Evolutionary conservation across 2,888 invertebrate species (phyloP).

Genomic region (Pantelozetes paolii): DNA sequence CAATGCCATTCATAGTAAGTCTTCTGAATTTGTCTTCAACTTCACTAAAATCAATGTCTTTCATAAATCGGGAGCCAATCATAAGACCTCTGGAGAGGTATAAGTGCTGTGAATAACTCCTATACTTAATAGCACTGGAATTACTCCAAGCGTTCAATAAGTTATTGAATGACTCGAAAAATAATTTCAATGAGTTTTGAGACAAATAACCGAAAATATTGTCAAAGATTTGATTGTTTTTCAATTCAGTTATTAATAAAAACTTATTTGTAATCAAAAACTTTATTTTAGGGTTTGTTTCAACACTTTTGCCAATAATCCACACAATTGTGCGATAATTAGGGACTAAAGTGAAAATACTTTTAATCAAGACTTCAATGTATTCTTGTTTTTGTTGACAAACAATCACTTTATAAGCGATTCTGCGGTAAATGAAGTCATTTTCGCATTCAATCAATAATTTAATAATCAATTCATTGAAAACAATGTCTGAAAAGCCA

Average conservation of each 20-base stretch:
- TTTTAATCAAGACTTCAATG: slow-evolving; percentile 16
- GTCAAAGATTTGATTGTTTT: slow-evolving; percentile 30
- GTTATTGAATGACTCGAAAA: slow-evolving; percentile 17
- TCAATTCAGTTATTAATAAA: slow-evolving; percentile 32
- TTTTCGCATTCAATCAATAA: background rate
- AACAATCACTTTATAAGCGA: background rate
- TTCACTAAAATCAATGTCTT: slow-evolving; percentile 25
- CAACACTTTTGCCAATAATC: slow-evolving; percentile 35
- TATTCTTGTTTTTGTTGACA: slow-evolving; percentile 11
- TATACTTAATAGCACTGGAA: slow-evolving; percentile 38
- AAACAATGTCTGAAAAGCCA: slow-evolving; percentile 14
- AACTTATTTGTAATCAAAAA: slow-evolving; percentile 41
- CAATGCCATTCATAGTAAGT: slow-evolving; percentile 31
- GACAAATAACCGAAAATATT: slow-evolving; percentile 38
- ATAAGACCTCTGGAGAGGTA: slow-evolving; percentile 36
- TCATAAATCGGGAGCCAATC: slow-evolving; percentile 27
- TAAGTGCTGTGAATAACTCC: slow-evolving; percentile 38
- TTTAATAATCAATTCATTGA: slow-evolving; percentile 8
- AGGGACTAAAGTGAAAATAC: background rate
- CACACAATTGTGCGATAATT: background rate
- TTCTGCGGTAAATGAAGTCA: slow-evolving; percentile 25
- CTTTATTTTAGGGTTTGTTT: slow-evolving; percentile 30
- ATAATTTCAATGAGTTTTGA: background rate
- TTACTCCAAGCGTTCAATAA: slow-evolving; percentile 39
- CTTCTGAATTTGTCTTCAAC: slow-evolving; percentile 21